These are phyloP conservation scores for Channa striata DNA, from an alignment of 2,797 vertebrate genomes.

Conservation along the genomic window DNA sequence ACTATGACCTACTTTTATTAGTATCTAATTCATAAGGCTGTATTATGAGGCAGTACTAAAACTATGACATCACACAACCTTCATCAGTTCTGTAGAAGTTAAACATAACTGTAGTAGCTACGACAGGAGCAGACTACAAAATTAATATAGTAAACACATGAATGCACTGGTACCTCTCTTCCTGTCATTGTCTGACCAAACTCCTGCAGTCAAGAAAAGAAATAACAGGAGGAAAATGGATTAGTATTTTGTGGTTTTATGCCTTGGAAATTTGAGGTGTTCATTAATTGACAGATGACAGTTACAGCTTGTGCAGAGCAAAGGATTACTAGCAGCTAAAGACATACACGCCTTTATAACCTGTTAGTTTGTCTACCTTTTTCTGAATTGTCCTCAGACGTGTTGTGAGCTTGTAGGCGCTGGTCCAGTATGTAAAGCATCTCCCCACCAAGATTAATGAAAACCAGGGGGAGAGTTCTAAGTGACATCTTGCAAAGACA, in stretches of 20 bases:
- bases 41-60: background rate
- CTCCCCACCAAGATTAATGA: conserved; percentile 95
- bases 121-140: conserved; percentile 8
- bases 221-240: conserved; percentile 12
- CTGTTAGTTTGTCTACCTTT: conserved; percentile 85
- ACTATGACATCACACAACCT: background rate
- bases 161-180: conserved; percentile 75
- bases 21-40: no score
- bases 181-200: conserved; percentile 81
- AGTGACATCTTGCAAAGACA: conserved; percentile 83
- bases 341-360: conserved; percentile 7
- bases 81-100: background rate
- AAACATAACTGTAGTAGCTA: no score
- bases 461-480: conserved; percentile 91
- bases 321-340: conserved; percentile 11
- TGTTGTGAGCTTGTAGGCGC: conserved; percentile 89
- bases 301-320: conserved; percentile 8
- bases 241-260: background rate
- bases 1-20: no score
- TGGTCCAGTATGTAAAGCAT: conserved; percentile 98
- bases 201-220: conserved; percentile 56
- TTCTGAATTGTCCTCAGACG: conserved; percentile 88
- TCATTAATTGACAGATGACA: conserved; percentile 10
- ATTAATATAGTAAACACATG: background rate
- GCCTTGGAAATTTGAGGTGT: background rate